Conservation (phyloP, 2,797 vertebrate genomes). For the Acipenser oxyrinchus region DNA sequence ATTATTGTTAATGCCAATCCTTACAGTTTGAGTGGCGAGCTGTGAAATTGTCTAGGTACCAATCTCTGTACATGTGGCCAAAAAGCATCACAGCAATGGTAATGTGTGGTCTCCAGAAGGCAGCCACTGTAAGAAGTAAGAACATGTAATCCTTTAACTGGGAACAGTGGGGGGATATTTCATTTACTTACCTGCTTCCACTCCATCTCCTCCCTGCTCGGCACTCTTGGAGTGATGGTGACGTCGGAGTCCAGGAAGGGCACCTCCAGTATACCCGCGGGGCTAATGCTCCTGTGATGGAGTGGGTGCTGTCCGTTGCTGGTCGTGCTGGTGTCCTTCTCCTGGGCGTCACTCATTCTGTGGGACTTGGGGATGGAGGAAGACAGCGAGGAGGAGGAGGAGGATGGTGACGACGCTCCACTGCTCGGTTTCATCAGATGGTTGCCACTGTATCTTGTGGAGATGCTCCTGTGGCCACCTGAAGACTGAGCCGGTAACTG, state of each 20-base stretch:
- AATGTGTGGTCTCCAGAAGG: too few relatives aligned
- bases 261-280: constrained; percentile 43
- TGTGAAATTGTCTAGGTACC: too few relatives aligned
- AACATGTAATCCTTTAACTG: too few relatives aligned
- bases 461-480: constrained; percentile 33
- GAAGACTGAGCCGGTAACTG: constrained; percentile 29
- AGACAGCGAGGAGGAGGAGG: constrained; percentile 54
- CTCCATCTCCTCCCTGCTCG: constrained; percentile 51
- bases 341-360: not conserved
- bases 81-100: too few relatives aligned
- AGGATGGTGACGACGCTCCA: constrained; percentile 33
- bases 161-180: too few relatives aligned
- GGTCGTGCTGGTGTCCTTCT: not conserved
- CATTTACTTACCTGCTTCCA: constrained; percentile 73
- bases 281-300: constrained; percentile 15
- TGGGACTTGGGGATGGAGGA: constrained; percentile 38
- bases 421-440: constrained; percentile 41
- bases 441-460: constrained; percentile 34
- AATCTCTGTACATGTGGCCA: too few relatives aligned
- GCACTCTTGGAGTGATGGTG: constrained; percentile 40
- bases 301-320: not conserved
- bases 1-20: too few relatives aligned
- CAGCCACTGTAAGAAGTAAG: too few relatives aligned
- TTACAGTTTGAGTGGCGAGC: too few relatives aligned
- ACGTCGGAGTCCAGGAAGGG: constrained; percentile 56